Base-by-base conservation (phyloP, 2,113 vertebrate species). In the Eleginops maclovinus region DNA sequence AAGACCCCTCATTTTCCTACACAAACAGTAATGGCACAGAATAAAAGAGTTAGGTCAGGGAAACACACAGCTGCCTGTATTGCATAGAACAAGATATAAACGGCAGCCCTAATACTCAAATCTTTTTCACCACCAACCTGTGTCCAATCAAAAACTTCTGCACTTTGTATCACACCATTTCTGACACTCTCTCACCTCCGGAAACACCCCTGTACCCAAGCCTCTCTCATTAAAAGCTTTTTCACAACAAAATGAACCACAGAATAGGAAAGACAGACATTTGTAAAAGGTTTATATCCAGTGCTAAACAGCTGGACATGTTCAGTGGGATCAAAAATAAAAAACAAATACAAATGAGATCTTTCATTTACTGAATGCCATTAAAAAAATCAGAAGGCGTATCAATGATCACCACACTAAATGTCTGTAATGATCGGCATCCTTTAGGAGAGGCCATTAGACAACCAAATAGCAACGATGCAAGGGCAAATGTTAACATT, bases 401-500 rank as follows among this genome's bases (percentile, higher is more conserved):
- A 68, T 75, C 51, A 58, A 26, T 56, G 75, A 71, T 75, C 62
- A 7, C 66, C 53, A 43, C 62, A 56, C 51, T 72, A 73, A 87
- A 77, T 72, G 62, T 58, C 68, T 63, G 49, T 31, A 67, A 85
- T 66, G 66, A 55, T 77, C 41, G 64, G 72, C 46, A 71, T 77
- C 63, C 70, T 75, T 83, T 79, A 84, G 74, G 58, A 67, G 53
- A 71, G 31, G 60, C 69, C 75, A 82, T 89, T 84, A 86, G 75
- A 87, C 82, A 83, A 75, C 86, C 76, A 86, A 87, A 78, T 44
- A 69, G 59, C 62, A 62, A 76, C 68, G 81, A 85, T 59, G 74
- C 74, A 58, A 86, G 65, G 75, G 70, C 71, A 68, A 79, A 53
- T 83, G 79, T 87, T 84, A 91, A 84, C 75, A 84, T 89, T 87